Base-by-base conservation (phyloP, 2,888 invertebrate genomes). In the Drosophila phalerata region DNA sequence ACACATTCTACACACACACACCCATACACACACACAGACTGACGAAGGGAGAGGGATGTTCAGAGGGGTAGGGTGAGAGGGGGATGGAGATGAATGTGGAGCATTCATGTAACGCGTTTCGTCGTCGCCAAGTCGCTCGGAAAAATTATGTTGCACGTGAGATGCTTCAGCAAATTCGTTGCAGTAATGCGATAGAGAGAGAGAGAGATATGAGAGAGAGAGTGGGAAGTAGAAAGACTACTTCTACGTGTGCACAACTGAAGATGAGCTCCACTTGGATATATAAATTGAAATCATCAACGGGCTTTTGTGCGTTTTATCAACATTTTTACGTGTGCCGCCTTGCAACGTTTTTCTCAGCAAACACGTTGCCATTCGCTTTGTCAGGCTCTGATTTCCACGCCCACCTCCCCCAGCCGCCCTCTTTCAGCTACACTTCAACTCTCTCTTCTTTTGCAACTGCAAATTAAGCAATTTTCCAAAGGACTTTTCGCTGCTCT, bases 91-190 rank as follows among this genome's bases (percentile, higher is more conserved):
- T 48, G 17, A 19, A 42, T 47, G 34, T 68, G 56, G 42, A 56
- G 56, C 63, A 69, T 73, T 82, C 85, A 83, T 84, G 84, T 85
- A 81, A 85, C 78, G 78, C 78, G 72, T 78, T 77, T 77, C 77
- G 74, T 77, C 74, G 77, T 63, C 74, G 88, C 71, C 87, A 89
- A 88, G 88, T 90, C 90, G 87, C 87, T 82, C 73, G 91, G 90
- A 90, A 90, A 89, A 90, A 90, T 91, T 91, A 90, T 90, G 90
- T 87, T 90, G 91, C 91, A 90, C 90, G 90, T 90, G 90, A 90
- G 89, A 79, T 91, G 89, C 90, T 88, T 90, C 77, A 85, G 79
- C 85, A 90, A 83, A 86, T 84, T 72, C 76, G 70, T 73, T 86
- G 81, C 80, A 82, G 63, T 42, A 67, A 72, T 45, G 52, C 17